A percentile compares a stretch with the other conserved stretches of the same genome.
Conservation (phyloP, 2,888 invertebrate genomes). For the Macrophya alboannulata region DNA sequence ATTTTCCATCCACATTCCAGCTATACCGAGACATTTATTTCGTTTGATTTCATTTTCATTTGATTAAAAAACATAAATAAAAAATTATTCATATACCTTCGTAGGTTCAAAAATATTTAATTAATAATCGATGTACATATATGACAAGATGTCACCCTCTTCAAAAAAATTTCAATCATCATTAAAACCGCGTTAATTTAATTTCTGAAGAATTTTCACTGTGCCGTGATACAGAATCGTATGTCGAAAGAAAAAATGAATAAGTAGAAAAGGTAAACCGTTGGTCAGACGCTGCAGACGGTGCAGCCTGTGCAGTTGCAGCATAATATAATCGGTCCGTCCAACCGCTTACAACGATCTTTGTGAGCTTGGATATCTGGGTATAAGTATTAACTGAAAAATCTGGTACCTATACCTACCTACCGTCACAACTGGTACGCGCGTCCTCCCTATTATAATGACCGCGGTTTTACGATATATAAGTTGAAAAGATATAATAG, state of each 20-base stretch:
- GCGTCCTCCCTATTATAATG: constrained; percentile 18
- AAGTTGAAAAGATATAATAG: constrained; percentile 8
- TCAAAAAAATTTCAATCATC: too few species aligned
- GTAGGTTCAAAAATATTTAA: too few species aligned
- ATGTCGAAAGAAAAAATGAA: not conserved
- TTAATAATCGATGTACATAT: too few species aligned
- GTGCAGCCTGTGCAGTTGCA: not conserved
- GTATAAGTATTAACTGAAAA: not conserved
- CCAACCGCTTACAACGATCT: not conserved
- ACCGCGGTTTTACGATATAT: constrained; percentile 5
- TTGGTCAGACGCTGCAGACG: not conserved
- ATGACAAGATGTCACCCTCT: too few species aligned
- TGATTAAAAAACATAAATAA: too few species aligned
- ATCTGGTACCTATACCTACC: not conserved
- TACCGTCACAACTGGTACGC: not conserved
- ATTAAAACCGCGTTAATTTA: too few species aligned
- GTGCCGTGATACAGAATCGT: too few species aligned
- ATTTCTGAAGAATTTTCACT: too few species aligned
- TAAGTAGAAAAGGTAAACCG: not conserved
- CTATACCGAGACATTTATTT: too few species aligned
- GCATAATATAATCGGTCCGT: not conserved
- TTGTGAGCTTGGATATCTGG: not conserved
- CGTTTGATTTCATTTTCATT: too few species aligned
- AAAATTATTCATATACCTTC: too few species aligned
- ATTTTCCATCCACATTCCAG: too few species aligned